Percentiles rank a stretch among this genome's conserved stretches.
Evolutionary conservation across 2,888 invertebrate genomes (phyloP).

Genomic region (Aradus depressus): DNA sequence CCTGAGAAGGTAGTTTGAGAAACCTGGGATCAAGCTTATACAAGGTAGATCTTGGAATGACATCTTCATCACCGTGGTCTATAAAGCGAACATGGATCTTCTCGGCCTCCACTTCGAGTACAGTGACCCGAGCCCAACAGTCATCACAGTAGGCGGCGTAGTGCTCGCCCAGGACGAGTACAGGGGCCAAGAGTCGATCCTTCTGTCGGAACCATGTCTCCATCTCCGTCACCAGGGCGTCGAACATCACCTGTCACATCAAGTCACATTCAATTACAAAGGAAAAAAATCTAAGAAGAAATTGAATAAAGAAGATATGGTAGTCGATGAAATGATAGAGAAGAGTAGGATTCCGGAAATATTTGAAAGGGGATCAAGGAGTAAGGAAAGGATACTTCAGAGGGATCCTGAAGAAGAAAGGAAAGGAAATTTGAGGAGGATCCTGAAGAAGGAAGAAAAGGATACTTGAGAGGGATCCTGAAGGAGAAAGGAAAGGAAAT

Average conservation of each 20-base stretch:
- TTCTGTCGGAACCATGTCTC: conserved; percentile 41
- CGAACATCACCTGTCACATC: conserved; percentile 40
- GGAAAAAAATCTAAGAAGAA: neutral
- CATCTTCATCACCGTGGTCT: conserved; percentile 61
- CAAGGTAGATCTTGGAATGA: conserved; percentile 44
- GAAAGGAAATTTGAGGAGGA: too few relatives aligned
- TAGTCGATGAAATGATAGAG: too few relatives aligned
- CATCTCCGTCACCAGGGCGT: conserved; percentile 43
- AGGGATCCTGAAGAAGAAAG: too few relatives aligned
- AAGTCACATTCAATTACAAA: conserved; percentile 2
- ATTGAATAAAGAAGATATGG: too few relatives aligned
- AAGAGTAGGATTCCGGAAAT: too few relatives aligned
- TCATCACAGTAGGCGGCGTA: conserved; percentile 41
- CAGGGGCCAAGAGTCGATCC: conserved; percentile 37
- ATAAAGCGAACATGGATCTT: conserved; percentile 54
- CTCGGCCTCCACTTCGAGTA: conserved; percentile 41
- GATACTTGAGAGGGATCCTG: too few relatives aligned
- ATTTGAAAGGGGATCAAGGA: too few relatives aligned
- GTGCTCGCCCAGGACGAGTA: conserved; percentile 35
- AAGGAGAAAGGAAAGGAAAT: too few relatives aligned
- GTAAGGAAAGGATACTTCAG: too few relatives aligned
- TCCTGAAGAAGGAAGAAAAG: too few relatives aligned
- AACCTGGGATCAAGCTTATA: conserved; percentile 52
- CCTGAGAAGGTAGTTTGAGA: conserved; percentile 55
- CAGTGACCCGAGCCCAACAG: conserved; percentile 47